Base-by-base conservation (phyloP, 2,888 invertebrate genomes). In the Agelastica alni region DNA sequence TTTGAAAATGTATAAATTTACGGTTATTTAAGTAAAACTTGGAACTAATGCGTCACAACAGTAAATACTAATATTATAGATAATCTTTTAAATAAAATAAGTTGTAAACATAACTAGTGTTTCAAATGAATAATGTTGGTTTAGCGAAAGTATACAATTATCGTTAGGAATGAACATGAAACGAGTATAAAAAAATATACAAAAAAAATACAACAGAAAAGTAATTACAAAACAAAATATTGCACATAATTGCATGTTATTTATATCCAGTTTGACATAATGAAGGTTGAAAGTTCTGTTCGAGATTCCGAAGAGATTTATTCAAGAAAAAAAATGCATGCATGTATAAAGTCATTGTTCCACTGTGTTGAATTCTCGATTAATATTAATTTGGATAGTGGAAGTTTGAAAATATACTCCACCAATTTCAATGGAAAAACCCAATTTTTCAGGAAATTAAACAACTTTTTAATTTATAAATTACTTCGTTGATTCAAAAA, bases 81-180 rank as follows among this genome's bases (percentile, higher is more conserved):
- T 56, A 56, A 60, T 56, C 54, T 48, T 58, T 47, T 56, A 55
- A 56, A 57, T 57, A 61, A 52, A 52, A 61, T 61, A 59, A 49
- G 47, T 57, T 55, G 48, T 55, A 59, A 59, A 56, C 55, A 59
- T 52, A 53, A 56, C 54, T 64, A 62, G 66, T 64, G 63, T 63
- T 61, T 62, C 60, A 62, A 65, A 65, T 62, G 56, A 56, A 59
- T 60, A 16, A 62, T 62, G 61, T 61, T 63, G 47, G 42, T 37
- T 53, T 60, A 62, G 63, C 63, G 67, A 67, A 69, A 69, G 66
- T 67, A 64, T 65, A 58, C 61, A 70, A 69, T 69, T 69, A 68
- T 41, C 39, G 55, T 47, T 62, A 58, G 48, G 60, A 56, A 55
- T 53, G 52, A 54, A 59, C 51, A 49, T 58, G 57, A 53, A 56